Base-by-base conservation (phyloP, 2,888 invertebrate genomes). In the Myopa testacea region DNA sequence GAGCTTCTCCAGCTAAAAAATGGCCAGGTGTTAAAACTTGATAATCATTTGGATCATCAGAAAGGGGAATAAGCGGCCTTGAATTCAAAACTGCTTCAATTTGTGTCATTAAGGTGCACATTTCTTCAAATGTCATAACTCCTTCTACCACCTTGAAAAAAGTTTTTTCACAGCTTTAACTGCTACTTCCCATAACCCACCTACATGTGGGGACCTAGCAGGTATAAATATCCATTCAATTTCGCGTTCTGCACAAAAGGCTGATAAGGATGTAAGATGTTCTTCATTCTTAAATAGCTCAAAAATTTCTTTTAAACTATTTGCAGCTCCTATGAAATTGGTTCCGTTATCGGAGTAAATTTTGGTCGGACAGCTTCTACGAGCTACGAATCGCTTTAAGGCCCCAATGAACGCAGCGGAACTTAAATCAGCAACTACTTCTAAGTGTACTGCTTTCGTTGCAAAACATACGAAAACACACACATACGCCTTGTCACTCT, bases 11-110 rank as follows among this genome's bases (percentile, higher is more conserved):
- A 3, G 26, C 26, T 10, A 74, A 26, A 26, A 74, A 74, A 38
- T 65, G 34, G 34, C 74, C 74, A 8, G 74, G 74, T 6, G 74
- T 74, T 10, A 65, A 45, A 6, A 52, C 74, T 16, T 37, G 16
- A 14, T 50, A 52, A 16, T 74, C 65, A 65, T 37, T 63, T 50
- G 63, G 50, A 34, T 65, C 65, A 45, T 16, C 52, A 5, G 65
- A 65, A 0, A 50, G 4, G 1, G 45, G 45, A 62, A n/a, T 52
- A 6, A 65, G 26, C 0, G 74, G 74, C 12, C 74, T 45, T 26
- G 34, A 74, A 74, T 74, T 65, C 2, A 26, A 1, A 1, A 26
- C 2, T 2, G 26, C 26, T 26, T 26, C 26, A 1, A 26, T 26
- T 26, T 65, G 37, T 0, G 14, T 16, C 16, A 74, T 34, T 38